Base-by-base conservation (phyloP, 2,888 invertebrate species). In the Temnothorax ravouxi region DNA sequence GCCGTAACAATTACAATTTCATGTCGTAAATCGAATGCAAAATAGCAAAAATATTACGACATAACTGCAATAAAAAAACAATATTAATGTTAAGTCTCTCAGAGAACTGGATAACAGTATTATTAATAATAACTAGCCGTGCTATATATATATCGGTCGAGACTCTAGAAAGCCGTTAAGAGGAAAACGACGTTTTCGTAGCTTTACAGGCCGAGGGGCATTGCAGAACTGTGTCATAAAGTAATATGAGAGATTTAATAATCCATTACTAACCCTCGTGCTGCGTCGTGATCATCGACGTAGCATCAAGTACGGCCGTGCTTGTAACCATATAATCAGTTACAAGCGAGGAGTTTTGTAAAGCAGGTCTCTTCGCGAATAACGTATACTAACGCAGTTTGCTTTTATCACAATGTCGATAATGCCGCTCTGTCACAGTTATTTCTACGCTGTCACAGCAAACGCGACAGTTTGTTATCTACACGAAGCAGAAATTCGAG, bases 111-210 rank as follows among this genome's bases (percentile, higher is more conserved):
- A 34, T 72, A 86, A 80, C 56, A 69, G 82, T 76, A 80, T 85
- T 85, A 85, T 85, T 84, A 86, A 88, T 86, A 88, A 87, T 79
- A 79, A 83, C 66, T 79, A 86, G 79, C 72, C 21, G 21, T 47
- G 38, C 80, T 66, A 41, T 21, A 18, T 66, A 41, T 21, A 18
- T 66, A 67, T 67, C 64, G 62, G 61, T 34, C 71, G 52, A 52
- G 77, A 83, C 69, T 84, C 81, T 75, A 76, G 77, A 47, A 74
- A 77, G 77, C 85, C 87, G 76, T 88, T 88, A 89, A 72, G 52
- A 34, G 38, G 76, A 44, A 41, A 87, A 88, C 69, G 81, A 84
- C 87, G 80, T 86, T 88, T 84, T 76, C 84, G 74, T 66, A 79
- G 86, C 84, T 87, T 87, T 83, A 62, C 34, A 54, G 56, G 61